phyloP scores from a whole-genome alignment of 2,888 invertebrate genomes.

The Drosophila mayaguana region DNA sequence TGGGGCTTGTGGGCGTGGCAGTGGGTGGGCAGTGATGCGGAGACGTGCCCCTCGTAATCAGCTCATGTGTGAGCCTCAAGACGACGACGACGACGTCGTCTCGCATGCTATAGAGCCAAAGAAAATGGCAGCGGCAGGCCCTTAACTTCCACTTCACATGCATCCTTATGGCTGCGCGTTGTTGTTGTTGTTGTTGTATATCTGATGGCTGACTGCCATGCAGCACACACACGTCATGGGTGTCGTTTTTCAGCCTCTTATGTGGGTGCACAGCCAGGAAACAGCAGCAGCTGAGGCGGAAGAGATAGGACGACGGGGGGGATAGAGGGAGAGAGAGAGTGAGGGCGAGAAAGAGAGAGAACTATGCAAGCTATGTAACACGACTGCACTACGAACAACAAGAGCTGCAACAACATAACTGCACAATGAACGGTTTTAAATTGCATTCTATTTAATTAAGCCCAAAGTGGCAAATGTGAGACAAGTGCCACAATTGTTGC shows the following conservation, averaged over 20 bases:
- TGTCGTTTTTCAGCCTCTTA: conserved; percentile 51
- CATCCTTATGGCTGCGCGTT: conserved; percentile 67
- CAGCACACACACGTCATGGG: conserved; percentile 50
- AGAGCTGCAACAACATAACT: conserved; percentile 12
- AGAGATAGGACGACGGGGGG: background rate
- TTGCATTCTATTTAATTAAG: conserved; percentile 74
- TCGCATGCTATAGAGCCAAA: conserved; percentile 40
- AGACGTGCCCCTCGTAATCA: conserved; percentile 50
- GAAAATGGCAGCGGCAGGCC: conserved; percentile 60
- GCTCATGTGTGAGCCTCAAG: conserved; percentile 57
- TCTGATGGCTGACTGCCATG: conserved; percentile 32
- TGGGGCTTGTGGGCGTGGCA: background rate
- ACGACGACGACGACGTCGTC: conserved; percentile 29
- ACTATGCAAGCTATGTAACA: conserved; percentile 13
- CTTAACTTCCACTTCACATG: conserved; percentile 61
- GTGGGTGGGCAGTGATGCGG: background rate
- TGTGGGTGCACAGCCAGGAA: conserved; percentile 36
- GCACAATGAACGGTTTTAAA: conserved; percentile 60
- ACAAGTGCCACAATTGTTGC: conserved; percentile 27
- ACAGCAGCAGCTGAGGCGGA: background rate
- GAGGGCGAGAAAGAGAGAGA: no score
- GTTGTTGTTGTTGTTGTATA: conserved; percentile 20
- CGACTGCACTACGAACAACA: conserved; percentile 12
- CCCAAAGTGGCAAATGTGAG: conserved; percentile 43
- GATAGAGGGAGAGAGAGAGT: no score